Percentiles rank a stretch among this genome's conserved stretches.
Evolutionary conservation across 2,113 vertebrate genomes (phyloP).

Genomic region (Orthonyx spaldingii): DNA sequence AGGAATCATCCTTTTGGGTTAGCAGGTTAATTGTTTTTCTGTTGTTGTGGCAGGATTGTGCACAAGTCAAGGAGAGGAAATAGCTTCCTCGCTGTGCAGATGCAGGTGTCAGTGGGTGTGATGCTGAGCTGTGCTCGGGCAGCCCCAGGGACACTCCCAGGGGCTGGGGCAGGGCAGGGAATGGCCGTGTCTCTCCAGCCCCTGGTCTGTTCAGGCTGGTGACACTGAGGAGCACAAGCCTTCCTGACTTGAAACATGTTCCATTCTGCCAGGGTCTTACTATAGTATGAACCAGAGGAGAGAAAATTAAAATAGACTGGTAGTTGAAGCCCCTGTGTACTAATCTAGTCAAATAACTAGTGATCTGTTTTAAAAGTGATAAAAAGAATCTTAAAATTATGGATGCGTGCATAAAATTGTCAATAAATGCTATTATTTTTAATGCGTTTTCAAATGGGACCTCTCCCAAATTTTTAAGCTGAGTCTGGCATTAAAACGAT

Average conservation of each 20-base stretch:
- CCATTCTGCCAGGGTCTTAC: not conserved
- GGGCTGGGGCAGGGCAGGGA: not conserved
- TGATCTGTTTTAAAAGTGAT: not conserved
- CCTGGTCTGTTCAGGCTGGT: not conserved
- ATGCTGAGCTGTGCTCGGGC: not conserved
- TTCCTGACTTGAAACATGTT: rapidly evolving
- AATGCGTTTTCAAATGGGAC: not conserved
- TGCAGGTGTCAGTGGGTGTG: rapidly evolving
- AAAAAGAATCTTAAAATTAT: not conserved
- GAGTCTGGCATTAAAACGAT: not conserved
- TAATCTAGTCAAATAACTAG: not conserved
- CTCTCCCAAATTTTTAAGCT: not conserved
- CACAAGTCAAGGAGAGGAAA: not conserved
- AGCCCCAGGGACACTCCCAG: rapidly evolving
- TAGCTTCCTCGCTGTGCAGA: rapidly evolving
- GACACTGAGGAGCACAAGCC: not conserved
- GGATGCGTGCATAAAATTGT: not conserved
- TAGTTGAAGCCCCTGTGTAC: not conserved
- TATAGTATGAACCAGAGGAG: not conserved
- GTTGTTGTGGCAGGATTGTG: not conserved
- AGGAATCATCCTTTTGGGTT: not conserved
- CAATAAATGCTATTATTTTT: not conserved
- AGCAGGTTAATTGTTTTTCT: not conserved
- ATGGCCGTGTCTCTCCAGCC: rapidly evolving
- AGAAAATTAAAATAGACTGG: not conserved